Evolutionary conservation across 2,888 invertebrate genomes (phyloP).

Genomic region (Leptothorax acervorum): DNA sequence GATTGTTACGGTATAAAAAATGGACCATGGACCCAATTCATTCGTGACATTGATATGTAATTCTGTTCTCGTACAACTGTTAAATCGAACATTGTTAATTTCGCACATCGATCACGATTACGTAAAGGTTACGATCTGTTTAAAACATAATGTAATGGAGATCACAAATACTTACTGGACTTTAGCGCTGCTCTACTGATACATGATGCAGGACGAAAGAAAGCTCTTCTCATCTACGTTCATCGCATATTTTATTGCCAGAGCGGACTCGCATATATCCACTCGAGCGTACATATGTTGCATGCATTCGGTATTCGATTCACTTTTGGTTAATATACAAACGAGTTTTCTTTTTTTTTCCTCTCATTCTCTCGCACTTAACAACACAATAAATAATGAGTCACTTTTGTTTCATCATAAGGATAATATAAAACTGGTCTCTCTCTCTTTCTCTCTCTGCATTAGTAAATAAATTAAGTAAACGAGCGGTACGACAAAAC

Average conservation of each 20-base stretch:
- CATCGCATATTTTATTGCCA: constrained; percentile 81
- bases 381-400: constrained; percentile 81
- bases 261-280: constrained; percentile 74
- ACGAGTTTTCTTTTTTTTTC: constrained; percentile 77
- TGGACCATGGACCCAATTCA: constrained; percentile 31
- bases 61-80: constrained; percentile 27
- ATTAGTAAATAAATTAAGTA: constrained; percentile 84
- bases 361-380: constrained; percentile 71
- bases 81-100: constrained; percentile 34
- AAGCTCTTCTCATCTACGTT: constrained; percentile 62
- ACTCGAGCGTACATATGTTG: constrained; percentile 81
- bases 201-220: constrained; percentile 61
- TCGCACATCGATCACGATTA: constrained; percentile 2
- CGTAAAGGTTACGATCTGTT: constrained; percentile 11
- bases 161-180: constrained; percentile 43
- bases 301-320: constrained; percentile 78
- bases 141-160: constrained; percentile 23
- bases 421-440: constrained; percentile 80
- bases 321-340: constrained; percentile 82
- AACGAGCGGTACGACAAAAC: constrained; percentile 78
- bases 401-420: constrained; percentile 73
- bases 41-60: constrained; percentile 48
- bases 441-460: constrained; percentile 36
- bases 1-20: constrained; percentile 33
- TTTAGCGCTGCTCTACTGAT: constrained; percentile 27